Conservation (phyloP, 2,797 vertebrate genomes). For the Pseudopleuronectes americanus region DNA sequence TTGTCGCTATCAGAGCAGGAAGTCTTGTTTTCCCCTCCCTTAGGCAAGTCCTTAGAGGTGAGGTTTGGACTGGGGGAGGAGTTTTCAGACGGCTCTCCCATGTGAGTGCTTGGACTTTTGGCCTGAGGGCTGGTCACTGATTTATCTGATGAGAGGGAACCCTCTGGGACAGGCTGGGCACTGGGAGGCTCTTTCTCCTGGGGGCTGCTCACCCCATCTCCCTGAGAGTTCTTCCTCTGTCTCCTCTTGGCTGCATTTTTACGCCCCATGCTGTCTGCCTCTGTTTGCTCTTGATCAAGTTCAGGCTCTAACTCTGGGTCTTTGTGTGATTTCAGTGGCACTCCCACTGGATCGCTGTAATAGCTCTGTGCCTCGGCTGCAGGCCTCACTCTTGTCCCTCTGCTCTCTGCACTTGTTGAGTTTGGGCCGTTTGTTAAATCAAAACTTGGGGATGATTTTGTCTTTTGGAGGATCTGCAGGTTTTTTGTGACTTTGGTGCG, state of each 20-base stretch:
- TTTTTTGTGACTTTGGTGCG: constrained; percentile 60
- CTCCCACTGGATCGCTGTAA: constrained; percentile 53
- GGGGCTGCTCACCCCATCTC: constrained; percentile 55
- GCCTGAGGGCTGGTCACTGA: constrained; percentile 34
- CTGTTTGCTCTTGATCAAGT: constrained; percentile 40
- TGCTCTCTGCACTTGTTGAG: constrained; percentile 34
- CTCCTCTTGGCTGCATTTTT: constrained; percentile 71
- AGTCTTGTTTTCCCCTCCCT: constrained; percentile 45
- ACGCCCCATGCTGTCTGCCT: constrained; percentile 74
- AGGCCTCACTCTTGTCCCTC: constrained; percentile 36
- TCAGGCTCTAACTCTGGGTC: constrained; percentile 50
- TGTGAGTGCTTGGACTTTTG: constrained; percentile 52
- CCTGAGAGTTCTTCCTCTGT: constrained; percentile 65
- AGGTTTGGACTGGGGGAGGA: constrained; percentile 54
- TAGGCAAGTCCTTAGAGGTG: constrained; percentile 62
- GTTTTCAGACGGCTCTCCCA: constrained; percentile 40
- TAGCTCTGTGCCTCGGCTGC: constrained; percentile 30
- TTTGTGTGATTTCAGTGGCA: constrained; percentile 55
- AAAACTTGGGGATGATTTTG: constrained; percentile 40
- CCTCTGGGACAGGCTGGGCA: constrained; percentile 31
- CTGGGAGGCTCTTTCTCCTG: constrained; percentile 47
- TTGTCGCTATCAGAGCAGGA: constrained; percentile 32
- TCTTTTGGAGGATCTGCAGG: constrained; percentile 54
- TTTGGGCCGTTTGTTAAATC: constrained; percentile 20
- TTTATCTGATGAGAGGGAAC: constrained; percentile 41